Conservation (phyloP, 2,113 vertebrate species). For the Ailuropoda melanoleuca region DNA sequence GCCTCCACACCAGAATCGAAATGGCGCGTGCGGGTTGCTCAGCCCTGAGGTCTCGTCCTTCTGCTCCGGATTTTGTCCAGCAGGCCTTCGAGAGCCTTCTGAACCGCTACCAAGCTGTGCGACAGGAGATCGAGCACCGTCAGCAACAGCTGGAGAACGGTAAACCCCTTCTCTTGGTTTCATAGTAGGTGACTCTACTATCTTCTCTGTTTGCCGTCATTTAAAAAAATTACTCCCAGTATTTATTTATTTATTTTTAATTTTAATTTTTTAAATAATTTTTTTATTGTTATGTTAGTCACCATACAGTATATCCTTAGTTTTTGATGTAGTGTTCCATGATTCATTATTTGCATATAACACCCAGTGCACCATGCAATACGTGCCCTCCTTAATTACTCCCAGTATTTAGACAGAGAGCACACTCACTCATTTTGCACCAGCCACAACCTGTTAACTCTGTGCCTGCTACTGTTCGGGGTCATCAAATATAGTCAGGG, state of each 20-base stretch:
- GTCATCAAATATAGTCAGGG: background rate
- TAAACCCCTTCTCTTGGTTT: slow-evolving; percentile 63
- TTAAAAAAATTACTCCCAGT: background rate
- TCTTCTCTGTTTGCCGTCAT: background rate
- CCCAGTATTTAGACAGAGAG: background rate
- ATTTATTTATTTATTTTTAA: background rate
- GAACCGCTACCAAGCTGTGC: slow-evolving; percentile 80
- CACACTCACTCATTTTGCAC: background rate
- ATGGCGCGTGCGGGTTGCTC: slow-evolving; percentile 79
- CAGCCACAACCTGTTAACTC: background rate
- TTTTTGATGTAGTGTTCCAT: no score
- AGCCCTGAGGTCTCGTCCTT: slow-evolving; percentile 77
- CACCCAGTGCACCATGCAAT: no score
- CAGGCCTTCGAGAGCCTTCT: slow-evolving; percentile 82
- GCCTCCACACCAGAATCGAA: slow-evolving; percentile 84
- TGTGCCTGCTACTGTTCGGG: background rate
- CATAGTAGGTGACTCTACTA: background rate
- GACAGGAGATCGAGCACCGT: slow-evolving; percentile 83
- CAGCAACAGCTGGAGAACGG: slow-evolving; percentile 85
- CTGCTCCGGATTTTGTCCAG: slow-evolving; percentile 83
- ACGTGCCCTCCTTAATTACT: background rate
- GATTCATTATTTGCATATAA: no score
- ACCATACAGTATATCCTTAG: no score
- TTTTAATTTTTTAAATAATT: no score
- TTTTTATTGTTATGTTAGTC: no score